These are phyloP conservation scores for Drosophila varians DNA, from an alignment of 1,140 invertebrate genomes.

Conservation along the genomic window DNA sequence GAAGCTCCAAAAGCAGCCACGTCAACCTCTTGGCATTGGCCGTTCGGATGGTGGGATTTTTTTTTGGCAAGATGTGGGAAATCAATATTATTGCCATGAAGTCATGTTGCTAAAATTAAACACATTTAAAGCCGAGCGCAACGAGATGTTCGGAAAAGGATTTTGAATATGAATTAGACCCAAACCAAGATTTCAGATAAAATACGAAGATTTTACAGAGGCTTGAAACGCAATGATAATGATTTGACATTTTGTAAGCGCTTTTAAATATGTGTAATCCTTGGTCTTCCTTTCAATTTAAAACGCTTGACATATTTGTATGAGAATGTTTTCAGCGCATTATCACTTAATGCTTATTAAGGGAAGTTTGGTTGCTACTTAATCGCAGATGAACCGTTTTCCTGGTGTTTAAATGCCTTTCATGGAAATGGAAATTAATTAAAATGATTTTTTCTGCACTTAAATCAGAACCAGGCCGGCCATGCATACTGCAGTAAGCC, in stretches of 20 bases:
- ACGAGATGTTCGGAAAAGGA: no score
- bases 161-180: conserved; percentile 14
- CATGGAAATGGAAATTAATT: conserved; percentile 20
- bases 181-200: neutral
- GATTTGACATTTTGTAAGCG: conserved; percentile 19
- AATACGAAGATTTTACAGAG: neutral
- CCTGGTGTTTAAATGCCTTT: conserved; percentile 14
- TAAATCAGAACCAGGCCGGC: conserved; percentile 23
- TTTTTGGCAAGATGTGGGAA: conserved; percentile 62
- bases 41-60: neutral
- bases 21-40: conserved; percentile 50
- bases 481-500: neutral
- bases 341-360: conserved; percentile 23
- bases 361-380: conserved; percentile 1
- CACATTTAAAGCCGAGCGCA: conserved; percentile 55
- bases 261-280: conserved; percentile 8
- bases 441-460: conserved; percentile 10
- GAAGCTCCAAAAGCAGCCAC: conserved; percentile 17
- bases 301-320: neutral
- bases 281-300: neutral
- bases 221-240: neutral
- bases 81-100: conserved; percentile 66
- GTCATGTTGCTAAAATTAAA: conserved; percentile 54
- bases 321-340: neutral
- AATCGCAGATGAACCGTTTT: conserved; percentile 3